Base-by-base conservation (phyloP, 2,888 invertebrate species). In the Bellardia pandia region DNA sequence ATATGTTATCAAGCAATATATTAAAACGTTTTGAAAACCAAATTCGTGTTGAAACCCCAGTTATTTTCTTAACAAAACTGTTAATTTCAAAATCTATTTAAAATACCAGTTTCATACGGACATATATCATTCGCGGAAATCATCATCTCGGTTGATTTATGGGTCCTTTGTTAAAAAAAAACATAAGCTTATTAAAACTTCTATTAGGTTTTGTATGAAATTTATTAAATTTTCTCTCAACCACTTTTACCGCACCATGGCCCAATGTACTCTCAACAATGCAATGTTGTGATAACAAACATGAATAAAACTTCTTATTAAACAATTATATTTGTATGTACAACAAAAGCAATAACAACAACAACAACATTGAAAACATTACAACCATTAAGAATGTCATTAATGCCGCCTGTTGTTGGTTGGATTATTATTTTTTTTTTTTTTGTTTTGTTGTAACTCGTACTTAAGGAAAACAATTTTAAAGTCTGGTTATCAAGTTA, bases 261-360 rank as follows among this genome's bases (percentile, higher is more conserved):
- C 23, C 23, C 30, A 37, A 40, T 48, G 16, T 45, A 62, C 9
- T 42, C 14, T 42, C 48, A 62, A 4, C 37, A 76, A 51, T 37
- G 6, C 16, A 68, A 23, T 48, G 40, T 23, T 23, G 37, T 8
- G 9, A 23, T 9, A 45, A 16, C 53, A 42, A 13, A 45, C 1
- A 74, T 45, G 6, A 13, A 11, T 11, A 66, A 16, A 68, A 64
- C 23, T 66, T 81, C 58, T 58, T 68, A 45, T 45, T 56, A 45
- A 80, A 81, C 37, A 75, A 81, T 75, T 48, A 81, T 66, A 30
- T 80, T 64, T 56, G 45, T 45, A 56, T 76, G 23, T 76, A 51
- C 45, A 53, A 40, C 14, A 76, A 62, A 16, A 40, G n/a, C 13
- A 48, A 48, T 37, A 23, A 56, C 4, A 48, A 48, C 3, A 69